Base-by-base conservation (phyloP, 2,888 invertebrate species). In the Chironomus tentans region DNA sequence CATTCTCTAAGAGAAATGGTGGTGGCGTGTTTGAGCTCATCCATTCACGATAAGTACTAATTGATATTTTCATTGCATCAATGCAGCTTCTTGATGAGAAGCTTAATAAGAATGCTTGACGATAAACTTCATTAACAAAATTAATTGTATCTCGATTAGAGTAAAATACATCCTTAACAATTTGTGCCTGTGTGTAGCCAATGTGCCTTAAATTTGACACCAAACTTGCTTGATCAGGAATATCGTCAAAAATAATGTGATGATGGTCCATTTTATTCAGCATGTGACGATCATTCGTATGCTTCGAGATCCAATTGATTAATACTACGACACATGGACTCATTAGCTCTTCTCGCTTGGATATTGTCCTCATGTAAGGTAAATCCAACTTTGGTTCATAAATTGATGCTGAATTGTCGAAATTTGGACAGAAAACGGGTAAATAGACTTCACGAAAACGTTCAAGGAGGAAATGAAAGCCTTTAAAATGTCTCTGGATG, bases 41-140 rank as follows among this genome's bases (percentile, higher is more conserved):
- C 92, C 98, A 94, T 83, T 98, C 97, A 82, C 95, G 93, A 82
- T 98, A 98, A 3, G 97, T 92, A 65, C 92, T 90, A 79, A 98
- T 94, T 62, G 96, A 94, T 80, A 93, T 91, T 69, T 95, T 87
- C 77, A 95, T 92, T 4, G 97, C 94, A 78, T 91, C 90, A 13
- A 95, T 92, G 83, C 96, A 94, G 2, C 90, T 88, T 78, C 83
- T 84, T 12, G 84, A 81, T 15, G 83, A 82, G 83, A 97, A 96
- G 78, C 94, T 93, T 80, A 97, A 85, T 70, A 97, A 86, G 85
- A 97, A 94, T 47, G 96, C 95, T 85, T 97, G 96, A 38, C 97
- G 89, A 82, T 96, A 93, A 77, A 97, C 89, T 85, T 98, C 98
- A 81, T 97, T 94, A 38, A 97, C 90, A 82, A 98, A 94, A 85